Base-by-base conservation (phyloP, 1,140 invertebrate species). In the Armadillidium nasatum region DNA sequence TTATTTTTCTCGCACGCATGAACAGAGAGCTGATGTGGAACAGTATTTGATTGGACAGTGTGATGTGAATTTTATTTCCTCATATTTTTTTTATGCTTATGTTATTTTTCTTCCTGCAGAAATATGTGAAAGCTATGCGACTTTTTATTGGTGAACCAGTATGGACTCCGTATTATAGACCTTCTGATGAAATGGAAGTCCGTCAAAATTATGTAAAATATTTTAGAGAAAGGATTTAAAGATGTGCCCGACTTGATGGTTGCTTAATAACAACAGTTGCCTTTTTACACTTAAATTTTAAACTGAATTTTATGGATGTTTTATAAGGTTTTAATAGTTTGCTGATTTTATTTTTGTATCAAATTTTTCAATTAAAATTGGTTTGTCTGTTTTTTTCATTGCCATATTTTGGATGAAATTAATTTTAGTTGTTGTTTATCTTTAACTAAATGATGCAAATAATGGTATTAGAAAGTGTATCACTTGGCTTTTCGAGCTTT, bases 61-160 rank as follows among this genome's bases (percentile, higher is more conserved):
- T 13, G 73, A 22, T 44, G 19, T 45, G 46, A 11, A 44, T 76
- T 44, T 19, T 75, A 76, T 10, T 44, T 19, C 19, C 23, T 46
- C 68, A 72, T 22, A 10, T 43, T 72, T 10, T 23, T 69, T 23
- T 19, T 76, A 43, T 76, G 60, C 22, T 69, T 67, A n/a, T 15
- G 46, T 54, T 43, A n/a, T n/a, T n/a, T n/a, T 71, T 19, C 45
- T 74, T 75, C 79, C 88, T 89, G 60, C 85, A 96, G 92, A 93
- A 97, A 85, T 96, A 89, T 82, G 92, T 97, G 21, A 90, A 90
- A 83, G 93, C 91, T 0, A 93, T 91, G 82, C 87, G 95, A 76
- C 92, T 94, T 80, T 98, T 98, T 85, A 87, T 94, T 81, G 95
- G 95, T 19, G 94, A 95, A 83, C 96, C 96, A 10, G 89, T 96